phyloP scores from a whole-genome alignment of 2,888 invertebrate genomes.

The Perithous albicinctus region DNA sequence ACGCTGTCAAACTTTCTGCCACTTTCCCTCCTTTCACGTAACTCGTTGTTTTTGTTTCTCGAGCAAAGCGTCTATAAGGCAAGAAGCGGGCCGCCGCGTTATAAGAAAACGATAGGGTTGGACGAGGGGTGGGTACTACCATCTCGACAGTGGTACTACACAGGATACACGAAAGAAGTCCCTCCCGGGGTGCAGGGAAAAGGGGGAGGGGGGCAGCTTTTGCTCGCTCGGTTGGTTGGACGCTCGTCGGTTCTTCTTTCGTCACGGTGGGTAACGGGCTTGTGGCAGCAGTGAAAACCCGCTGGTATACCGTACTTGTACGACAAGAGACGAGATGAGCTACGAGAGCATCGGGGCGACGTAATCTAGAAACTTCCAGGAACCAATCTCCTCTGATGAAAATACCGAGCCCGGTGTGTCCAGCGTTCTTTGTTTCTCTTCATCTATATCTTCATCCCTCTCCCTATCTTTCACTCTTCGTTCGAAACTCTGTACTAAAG shows the following conservation, averaged over 20 bases:
- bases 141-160: slow-evolving; percentile 13
- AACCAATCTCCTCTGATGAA: slow-evolving; percentile 81
- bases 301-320: slow-evolving; percentile 56
- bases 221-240: slow-evolving; percentile 31
- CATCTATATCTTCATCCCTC: slow-evolving; percentile 26
- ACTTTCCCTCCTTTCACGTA: not conserved
- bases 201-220: slow-evolving; percentile 23
- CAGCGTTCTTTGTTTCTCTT: slow-evolving; percentile 60
- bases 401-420: slow-evolving; percentile 74
- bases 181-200: not conserved
- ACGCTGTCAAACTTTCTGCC: not conserved
- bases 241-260: slow-evolving; percentile 27
- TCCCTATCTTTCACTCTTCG: slow-evolving; percentile 9
- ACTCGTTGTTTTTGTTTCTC: slow-evolving; percentile 12
- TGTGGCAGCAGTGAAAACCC: slow-evolving; percentile 21
- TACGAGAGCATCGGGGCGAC: slow-evolving; percentile 67
- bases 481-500: slow-evolving; percentile 71
- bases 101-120: slow-evolving; percentile 15
- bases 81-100: not conserved
- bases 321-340: slow-evolving; percentile 57
- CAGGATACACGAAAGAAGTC: slow-evolving; percentile 3
- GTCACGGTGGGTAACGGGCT: slow-evolving; percentile 25
- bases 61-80: slow-evolving; percentile 3
- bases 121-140: not conserved
- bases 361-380: slow-evolving; percentile 77